Evolutionary conservation across 2,113 vertebrate species (phyloP).

Genomic region (Nerophis ophidion): DNA sequence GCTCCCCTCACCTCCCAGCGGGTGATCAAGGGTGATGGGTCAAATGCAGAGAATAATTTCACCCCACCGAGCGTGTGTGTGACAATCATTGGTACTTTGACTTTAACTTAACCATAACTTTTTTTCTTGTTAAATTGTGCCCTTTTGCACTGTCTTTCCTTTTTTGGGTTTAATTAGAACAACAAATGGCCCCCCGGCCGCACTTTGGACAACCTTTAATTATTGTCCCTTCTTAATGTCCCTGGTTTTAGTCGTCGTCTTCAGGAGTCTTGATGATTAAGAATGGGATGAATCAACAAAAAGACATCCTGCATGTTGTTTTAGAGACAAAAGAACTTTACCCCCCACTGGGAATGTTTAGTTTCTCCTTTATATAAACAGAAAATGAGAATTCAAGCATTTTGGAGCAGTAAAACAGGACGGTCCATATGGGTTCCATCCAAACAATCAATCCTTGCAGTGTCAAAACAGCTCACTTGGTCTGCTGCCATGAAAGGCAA

Average conservation of each 20-base stretch:
- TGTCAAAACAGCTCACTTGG: slow-evolving; percentile 27
- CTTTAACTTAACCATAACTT: too few species aligned
- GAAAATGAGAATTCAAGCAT: slow-evolving; percentile 9
- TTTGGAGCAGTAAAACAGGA: slow-evolving; percentile 1
- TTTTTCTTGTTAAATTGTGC: too few species aligned
- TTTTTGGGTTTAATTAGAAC: too few species aligned
- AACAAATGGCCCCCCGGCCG: too few species aligned
- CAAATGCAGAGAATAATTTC: too few species aligned
- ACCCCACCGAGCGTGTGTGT: too few species aligned
- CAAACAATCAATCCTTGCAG: slow-evolving; percentile 29
- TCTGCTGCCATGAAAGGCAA: slow-evolving; percentile 6
- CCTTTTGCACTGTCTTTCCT: too few species aligned
- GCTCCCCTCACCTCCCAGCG: too few species aligned
- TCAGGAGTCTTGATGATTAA: slow-evolving; percentile 28
- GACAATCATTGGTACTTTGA: too few species aligned
- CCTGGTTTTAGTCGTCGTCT: not conserved
- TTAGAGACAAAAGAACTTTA: not conserved
- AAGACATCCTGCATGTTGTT: slow-evolving; percentile 19
- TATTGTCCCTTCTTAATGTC: too few species aligned
- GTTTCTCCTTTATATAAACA: slow-evolving; percentile 2
- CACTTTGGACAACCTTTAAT: too few species aligned
- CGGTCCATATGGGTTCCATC: slow-evolving; percentile 29
- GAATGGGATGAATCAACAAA: slow-evolving; percentile 43
- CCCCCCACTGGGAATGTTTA: not conserved
- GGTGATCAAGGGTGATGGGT: too few species aligned